Base-by-base conservation (phyloP, 1,140 invertebrate genomes). In the Drosophila subpulchrella region DNA sequence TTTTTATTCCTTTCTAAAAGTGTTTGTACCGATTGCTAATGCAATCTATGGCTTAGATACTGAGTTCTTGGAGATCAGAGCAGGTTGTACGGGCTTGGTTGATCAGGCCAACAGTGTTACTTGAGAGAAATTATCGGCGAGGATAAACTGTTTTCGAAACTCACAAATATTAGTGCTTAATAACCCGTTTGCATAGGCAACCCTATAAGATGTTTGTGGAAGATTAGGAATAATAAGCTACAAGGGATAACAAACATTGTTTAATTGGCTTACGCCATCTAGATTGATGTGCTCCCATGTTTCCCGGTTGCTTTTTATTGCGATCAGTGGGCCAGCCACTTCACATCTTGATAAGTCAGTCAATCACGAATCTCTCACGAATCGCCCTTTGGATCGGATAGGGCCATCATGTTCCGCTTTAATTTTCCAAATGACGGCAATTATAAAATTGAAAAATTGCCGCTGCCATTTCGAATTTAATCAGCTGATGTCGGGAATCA, bases 361-460 rank as follows among this genome's bases (percentile, higher is more conserved):
- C 62, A 47, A 24, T 66, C 58, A 66, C 44, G 56, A 48, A 34
- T 38, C 62, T n/a, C 41, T 30, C 63, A 66, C 58, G 44, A 44
- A 24, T 32, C 30, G 12, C 46, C 27, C 50, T 55, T 48, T 59
- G 44, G 20, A n/a, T 50, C 12, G 24, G 20, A 12, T 46, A 36
- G 47, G 34, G 6, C 48, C 62, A 48, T 24, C 41, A 63, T 56
- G 7, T 8, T 6, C 36, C n/a, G 32, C 41, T 34, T 34, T 34
- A 27, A 36, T 65, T 70, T 34, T 7, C 42, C 65, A 70, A 71
- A 57, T 71, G 65, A 24, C 68, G 15, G 67, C 38, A 72, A 72
- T 71, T 72, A 71, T 57, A 58, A 41, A 54, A 66, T 68, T 65
- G 67, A 68, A 46, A 67, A 70, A 68, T 70, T 70, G 63, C 66